These are phyloP conservation scores for Sebastes schlegelii DNA, from an alignment of 2,113 vertebrate species.

Conservation along the genomic window DNA sequence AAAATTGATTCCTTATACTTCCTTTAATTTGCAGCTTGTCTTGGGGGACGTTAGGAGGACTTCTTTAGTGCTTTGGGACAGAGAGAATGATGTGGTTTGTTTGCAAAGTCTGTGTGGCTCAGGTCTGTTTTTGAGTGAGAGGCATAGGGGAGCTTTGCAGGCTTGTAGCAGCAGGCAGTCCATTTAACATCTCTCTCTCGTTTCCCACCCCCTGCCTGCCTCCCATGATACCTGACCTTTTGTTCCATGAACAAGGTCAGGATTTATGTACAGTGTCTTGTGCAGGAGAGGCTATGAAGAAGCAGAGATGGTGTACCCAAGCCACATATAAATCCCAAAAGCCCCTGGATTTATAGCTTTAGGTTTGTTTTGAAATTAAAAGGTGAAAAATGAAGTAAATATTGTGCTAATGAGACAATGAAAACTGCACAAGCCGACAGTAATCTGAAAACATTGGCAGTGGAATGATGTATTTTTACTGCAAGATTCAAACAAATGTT, in stretches of 20 bases:
- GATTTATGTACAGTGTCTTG: slow-evolving; percentile 15
- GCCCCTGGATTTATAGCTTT: background rate
- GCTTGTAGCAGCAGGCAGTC: slow-evolving; percentile 10
- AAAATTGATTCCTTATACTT: background rate
- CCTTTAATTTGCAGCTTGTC: background rate
- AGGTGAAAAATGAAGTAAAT: background rate
- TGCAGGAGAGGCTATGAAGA: slow-evolving; percentile 7
- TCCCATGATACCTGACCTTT: slow-evolving; percentile 48
- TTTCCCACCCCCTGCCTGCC: slow-evolving; percentile 17
- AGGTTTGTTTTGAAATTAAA: background rate
- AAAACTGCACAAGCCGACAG: background rate
- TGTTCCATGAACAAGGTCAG: slow-evolving; percentile 19
- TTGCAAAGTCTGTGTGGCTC: too few relatives aligned
- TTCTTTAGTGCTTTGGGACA: background rate
- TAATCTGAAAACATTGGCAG: background rate
- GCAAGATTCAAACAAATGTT: background rate
- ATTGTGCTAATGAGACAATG: background rate
- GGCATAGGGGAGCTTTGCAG: background rate
- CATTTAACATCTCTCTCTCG: slow-evolving; percentile 23
- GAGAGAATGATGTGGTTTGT: background rate
- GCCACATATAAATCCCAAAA: background rate
- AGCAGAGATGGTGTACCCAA: background rate
- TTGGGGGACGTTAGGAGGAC: background rate
- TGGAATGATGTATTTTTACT: background rate
- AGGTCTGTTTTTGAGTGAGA: slow-evolving; percentile 13